Percentiles rank a stretch among this genome's conserved stretches.
Conservation (phyloP, 2,797 vertebrate genomes). For the Molossus molossus region DNA sequence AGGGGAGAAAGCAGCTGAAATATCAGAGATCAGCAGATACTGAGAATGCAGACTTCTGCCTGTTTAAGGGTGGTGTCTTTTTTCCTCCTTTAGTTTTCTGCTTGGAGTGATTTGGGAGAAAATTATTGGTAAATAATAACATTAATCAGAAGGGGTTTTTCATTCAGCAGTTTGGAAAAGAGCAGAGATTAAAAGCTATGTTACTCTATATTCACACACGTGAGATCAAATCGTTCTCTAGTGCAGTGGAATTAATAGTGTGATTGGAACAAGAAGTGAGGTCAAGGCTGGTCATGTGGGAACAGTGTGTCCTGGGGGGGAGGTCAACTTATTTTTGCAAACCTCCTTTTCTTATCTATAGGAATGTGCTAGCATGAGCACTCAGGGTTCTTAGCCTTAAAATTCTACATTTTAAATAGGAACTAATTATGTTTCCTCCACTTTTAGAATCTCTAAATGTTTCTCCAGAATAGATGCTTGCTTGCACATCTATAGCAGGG, state of each 20-base stretch:
- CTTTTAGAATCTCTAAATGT: neutral
- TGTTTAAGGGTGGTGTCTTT: constrained; percentile 12
- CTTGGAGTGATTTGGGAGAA: constrained; percentile 15
- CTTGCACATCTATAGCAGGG: neutral
- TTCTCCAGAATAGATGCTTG: neutral
- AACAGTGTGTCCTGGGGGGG: neutral
- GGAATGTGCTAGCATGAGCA: neutral
- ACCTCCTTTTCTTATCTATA: neutral
- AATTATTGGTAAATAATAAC: neutral
- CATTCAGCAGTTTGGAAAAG: neutral
- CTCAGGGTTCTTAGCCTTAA: neutral
- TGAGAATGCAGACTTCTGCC: neutral
- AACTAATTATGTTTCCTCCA: neutral
- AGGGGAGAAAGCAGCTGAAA: neutral
- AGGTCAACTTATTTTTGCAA: neutral
- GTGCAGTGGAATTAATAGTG: neutral
- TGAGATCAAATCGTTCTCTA: neutral
- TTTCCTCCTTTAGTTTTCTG: neutral
- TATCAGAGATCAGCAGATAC: neutral
- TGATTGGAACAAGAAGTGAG: neutral
- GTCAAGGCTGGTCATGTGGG: neutral
- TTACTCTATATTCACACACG: neutral
- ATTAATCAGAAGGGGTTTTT: neutral
- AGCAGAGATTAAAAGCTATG: neutral
- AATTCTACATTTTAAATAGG: neutral